Evolutionary conservation across 2,113 vertebrate species (phyloP), one percentile per base, ranked within the genome.

Genomic region (Hemicordylus capensis): DNA sequence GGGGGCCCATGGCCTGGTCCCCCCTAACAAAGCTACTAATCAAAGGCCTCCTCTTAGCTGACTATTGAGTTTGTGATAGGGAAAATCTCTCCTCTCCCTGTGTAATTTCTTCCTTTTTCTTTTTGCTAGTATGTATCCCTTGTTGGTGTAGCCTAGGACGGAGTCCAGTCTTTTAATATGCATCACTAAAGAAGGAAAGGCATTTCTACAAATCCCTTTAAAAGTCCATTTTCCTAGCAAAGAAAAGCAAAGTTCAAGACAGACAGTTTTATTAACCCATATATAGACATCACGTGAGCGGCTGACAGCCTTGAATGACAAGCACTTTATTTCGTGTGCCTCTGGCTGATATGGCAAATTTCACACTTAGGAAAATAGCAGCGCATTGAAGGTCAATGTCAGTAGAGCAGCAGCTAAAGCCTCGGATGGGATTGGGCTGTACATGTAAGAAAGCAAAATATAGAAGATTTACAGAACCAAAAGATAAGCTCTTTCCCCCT

Each of bases 291-390:
- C 59, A 64, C 44, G 15, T 83, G 81, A 34, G 34, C 12, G 12
- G 70, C 58, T 63, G 70, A 83, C 81, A 75, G 81, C 70, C 42
- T 83, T 75, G 81, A 83, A 83, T 83, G 81, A 64, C 81, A 83
- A 75, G 72, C 58, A 64, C 72, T 83, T 83, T 83, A 76, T 83
- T 83, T 64, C 44, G 2, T 56, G 76, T 51, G 81, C 44, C 72
- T 75, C 58, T 11, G 44, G n/a, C 81, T 64, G 81, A 76, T 83
- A 83, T 28, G 72, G 81, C 72, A 83, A 51, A 83, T 83, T 76
- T 64, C 72, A 83, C 81, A 76, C 72, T 83, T 83, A 83, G 58
- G 72, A 83, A 75, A 83, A 83, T 64, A 83, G 58, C 70, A 75
- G 22, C 12, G 44, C 24, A 15, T n/a, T 54, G 70, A 83, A 75